Percentiles rank a stretch among this genome's conserved stretches.
These are phyloP conservation scores for Tupiocoris notatus DNA, from an alignment of 2,888 invertebrate species.

Conservation along the genomic window DNA sequence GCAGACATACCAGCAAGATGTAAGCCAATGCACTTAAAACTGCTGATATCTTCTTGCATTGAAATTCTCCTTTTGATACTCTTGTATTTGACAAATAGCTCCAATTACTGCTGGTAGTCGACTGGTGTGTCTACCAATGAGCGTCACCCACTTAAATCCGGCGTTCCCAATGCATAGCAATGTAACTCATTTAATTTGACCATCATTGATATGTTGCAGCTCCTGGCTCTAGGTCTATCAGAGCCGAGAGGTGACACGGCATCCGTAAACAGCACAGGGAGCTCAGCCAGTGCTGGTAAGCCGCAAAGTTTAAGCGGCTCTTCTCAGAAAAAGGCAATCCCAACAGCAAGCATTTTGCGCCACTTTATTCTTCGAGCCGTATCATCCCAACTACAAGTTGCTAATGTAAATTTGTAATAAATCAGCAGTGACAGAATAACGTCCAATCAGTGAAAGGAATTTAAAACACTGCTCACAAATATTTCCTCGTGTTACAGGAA, in stretches of 20 bases:
- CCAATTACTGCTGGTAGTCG: no score
- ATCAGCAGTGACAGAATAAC: not conserved
- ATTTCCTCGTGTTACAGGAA: constrained; percentile 60
- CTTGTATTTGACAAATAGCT: no score
- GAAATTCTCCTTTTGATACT: no score
- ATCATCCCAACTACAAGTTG: constrained; percentile 83
- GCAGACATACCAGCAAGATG: constrained; percentile 44
- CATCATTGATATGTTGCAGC: constrained; percentile 40
- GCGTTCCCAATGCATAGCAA: no score
- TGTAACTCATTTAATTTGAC: no score
- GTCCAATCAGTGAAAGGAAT: not conserved
- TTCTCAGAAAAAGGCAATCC: not conserved
- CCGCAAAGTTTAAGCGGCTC: constrained; percentile 42
- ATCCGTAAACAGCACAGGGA: constrained; percentile 55
- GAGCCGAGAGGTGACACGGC: constrained; percentile 65
- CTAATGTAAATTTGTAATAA: constrained; percentile 62
- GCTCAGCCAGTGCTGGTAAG: constrained; percentile 53
- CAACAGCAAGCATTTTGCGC: constrained; percentile 64
- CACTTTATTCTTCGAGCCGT: constrained; percentile 83
- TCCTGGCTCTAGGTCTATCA: constrained; percentile 52
- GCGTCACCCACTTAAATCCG: no score
- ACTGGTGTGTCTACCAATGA: no score
- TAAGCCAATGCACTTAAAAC: no score
- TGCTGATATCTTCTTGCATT: not conserved
- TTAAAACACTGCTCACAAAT: not conserved